A percentile compares a stretch with the other conserved stretches of the same genome.
Conservation (phyloP, 2,113 vertebrate species). For the Brachyhypopomus occidentalis region DNA sequence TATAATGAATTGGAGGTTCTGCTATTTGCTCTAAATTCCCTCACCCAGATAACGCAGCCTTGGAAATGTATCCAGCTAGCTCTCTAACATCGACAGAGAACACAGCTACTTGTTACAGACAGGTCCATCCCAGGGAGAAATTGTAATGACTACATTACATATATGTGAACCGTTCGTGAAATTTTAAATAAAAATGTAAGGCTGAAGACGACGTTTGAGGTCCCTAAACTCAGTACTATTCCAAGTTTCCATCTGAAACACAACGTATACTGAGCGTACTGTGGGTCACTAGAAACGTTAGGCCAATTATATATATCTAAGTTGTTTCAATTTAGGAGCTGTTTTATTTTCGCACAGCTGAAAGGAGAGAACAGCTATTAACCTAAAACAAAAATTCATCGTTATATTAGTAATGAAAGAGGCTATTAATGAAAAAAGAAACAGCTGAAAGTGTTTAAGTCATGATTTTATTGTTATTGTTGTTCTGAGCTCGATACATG, state of each 20-base stretch:
- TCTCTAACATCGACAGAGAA: conserved; percentile 39
- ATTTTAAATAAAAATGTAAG: not conserved
- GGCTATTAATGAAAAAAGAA: too few relatives aligned
- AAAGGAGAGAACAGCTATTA: too few relatives aligned
- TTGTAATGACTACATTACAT: not conserved
- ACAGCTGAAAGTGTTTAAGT: too few relatives aligned
- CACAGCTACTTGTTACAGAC: not conserved
- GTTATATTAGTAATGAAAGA: too few relatives aligned
- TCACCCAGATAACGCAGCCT: conserved; percentile 34
- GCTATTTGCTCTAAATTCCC: conserved; percentile 23
- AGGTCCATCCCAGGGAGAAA: not conserved
- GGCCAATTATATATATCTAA: too few relatives aligned
- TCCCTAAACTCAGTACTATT: not conserved
- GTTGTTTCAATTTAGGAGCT: too few relatives aligned
- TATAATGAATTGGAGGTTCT: conserved; percentile 45
- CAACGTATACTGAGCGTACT: not conserved
- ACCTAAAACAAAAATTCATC: too few relatives aligned
- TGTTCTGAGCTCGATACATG: too few relatives aligned
- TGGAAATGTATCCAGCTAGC: conserved; percentile 31
- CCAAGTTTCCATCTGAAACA: not conserved
- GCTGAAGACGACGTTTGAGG: not conserved
- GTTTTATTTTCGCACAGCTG: too few relatives aligned
- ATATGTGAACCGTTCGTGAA: not conserved
- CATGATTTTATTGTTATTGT: too few relatives aligned
- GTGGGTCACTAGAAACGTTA: not conserved